phyloP scores from a whole-genome alignment of 1,140 invertebrate species.

The Pseudoatta argentina region DNA sequence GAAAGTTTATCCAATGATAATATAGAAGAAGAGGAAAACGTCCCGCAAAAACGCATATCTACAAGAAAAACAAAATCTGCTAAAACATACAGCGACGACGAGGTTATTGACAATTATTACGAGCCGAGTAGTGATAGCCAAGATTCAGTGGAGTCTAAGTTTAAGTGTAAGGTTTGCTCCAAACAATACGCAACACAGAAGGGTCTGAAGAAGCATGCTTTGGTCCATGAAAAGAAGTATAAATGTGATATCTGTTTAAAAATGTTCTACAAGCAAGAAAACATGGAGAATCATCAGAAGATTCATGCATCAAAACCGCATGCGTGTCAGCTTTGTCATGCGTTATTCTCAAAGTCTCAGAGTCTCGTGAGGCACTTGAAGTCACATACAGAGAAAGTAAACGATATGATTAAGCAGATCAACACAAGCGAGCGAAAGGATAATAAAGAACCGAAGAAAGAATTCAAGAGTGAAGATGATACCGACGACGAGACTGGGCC shows the following conservation, averaged over 20 bases:
- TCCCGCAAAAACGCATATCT: constrained; percentile 76
- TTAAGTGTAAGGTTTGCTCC: constrained; percentile 81
- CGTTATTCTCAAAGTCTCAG: constrained; percentile 79
- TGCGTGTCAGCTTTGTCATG: constrained; percentile 80
- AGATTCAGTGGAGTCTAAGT: constrained; percentile 77
- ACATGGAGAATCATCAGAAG: constrained; percentile 81
- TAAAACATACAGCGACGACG: constrained; percentile 78
- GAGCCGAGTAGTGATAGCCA: constrained; percentile 75
- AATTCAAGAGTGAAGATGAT: constrained; percentile 71
- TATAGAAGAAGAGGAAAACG: constrained; percentile 51
- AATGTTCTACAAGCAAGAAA: constrained; percentile 82
- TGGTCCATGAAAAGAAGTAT: constrained; percentile 82
- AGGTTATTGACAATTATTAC: constrained; percentile 78
- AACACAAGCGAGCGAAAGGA: constrained; percentile 70
- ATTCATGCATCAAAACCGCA: constrained; percentile 80
- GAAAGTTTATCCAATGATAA: constrained; percentile 64
- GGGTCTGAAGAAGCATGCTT: constrained; percentile 82
- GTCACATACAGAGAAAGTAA: constrained; percentile 77
- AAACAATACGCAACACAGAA: constrained; percentile 82
- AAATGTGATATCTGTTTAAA: constrained; percentile 82
- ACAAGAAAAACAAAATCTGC: constrained; percentile 77
- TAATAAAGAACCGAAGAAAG: constrained; percentile 68
- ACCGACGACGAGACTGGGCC: constrained; percentile 77
- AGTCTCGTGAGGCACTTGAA: constrained; percentile 80
- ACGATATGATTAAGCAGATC: constrained; percentile 75